Evolutionary conservation across 2,113 vertebrate species (phyloP).

Genomic region (Brachirus orientalis): DNA sequence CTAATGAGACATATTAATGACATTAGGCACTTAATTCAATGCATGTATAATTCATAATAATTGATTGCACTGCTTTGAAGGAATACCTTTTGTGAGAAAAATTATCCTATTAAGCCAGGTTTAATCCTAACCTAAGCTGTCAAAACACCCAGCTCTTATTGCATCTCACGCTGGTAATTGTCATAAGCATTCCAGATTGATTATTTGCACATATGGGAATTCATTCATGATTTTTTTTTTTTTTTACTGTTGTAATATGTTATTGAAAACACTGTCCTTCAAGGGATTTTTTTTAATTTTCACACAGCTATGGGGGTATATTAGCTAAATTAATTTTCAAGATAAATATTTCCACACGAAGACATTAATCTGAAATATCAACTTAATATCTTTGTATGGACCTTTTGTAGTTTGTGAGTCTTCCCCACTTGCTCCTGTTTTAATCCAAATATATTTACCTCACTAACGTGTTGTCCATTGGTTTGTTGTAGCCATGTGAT

Average conservation of each 20-base stretch:
- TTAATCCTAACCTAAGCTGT: constrained; percentile 97
- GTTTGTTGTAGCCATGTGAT: constrained; percentile 20
- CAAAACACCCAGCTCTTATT: constrained; percentile 90
- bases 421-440: too few relatives aligned
- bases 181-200: constrained; percentile 97
- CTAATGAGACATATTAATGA: constrained; percentile 99
- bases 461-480: background rate
- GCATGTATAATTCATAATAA: constrained; percentile 99
- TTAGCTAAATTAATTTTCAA: constrained; percentile 80
- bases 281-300: constrained; percentile 77
- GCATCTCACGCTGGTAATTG: constrained; percentile 90
- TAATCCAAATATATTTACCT: background rate
- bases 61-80: constrained; percentile 92
- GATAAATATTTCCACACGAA: constrained; percentile 69
- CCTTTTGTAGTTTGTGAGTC: too few relatives aligned
- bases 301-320: constrained; percentile 86
- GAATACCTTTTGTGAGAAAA: constrained; percentile 95
- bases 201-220: constrained; percentile 90
- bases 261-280: constrained; percentile 82
- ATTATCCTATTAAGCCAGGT: constrained; percentile 94
- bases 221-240: constrained; percentile 86
- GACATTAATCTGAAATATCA: constrained; percentile 62
- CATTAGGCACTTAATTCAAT: constrained; percentile 93
- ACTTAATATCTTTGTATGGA: constrained; percentile 38
- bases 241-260: constrained; percentile 81